Percentiles rank a stretch among this genome's conserved stretches.
These are phyloP conservation scores for Vespertilio murinus DNA, from an alignment of 2,797 vertebrate species.

Conservation along the genomic window DNA sequence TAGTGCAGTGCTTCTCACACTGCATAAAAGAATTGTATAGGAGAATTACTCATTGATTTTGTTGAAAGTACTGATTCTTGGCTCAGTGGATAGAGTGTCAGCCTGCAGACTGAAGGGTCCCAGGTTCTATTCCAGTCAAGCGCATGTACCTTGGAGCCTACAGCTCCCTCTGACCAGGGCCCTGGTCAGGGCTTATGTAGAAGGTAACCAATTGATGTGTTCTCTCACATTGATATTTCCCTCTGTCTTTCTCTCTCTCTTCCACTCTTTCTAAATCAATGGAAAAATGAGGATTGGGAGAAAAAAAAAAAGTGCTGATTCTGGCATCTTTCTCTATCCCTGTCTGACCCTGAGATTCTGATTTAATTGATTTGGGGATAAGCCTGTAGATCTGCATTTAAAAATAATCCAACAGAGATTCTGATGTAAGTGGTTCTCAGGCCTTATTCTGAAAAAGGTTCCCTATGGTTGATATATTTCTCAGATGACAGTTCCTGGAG, in stretches of 20 bases:
- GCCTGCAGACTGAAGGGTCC: too few species aligned
- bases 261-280: too few species aligned
- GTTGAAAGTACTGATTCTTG: background rate
- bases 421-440: background rate
- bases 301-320: background rate
- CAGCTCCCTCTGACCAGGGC: too few species aligned
- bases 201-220: too few species aligned
- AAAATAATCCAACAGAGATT: background rate
- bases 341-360: background rate
- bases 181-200: too few species aligned
- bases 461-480: background rate
- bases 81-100: too few species aligned
- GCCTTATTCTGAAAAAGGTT: background rate
- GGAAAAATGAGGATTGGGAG: too few species aligned
- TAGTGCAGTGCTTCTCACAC: background rate
- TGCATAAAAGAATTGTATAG: background rate
- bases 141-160: too few species aligned
- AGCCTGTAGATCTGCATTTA: background rate
- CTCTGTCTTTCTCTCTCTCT: too few species aligned
- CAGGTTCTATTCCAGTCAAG: too few species aligned
- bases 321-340: background rate
- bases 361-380: background rate
- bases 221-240: too few species aligned
- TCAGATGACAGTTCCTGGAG: background rate
- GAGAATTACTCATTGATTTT: background rate